phyloP scores from a whole-genome alignment of 2,113 vertebrate genomes.

The Ceyx cyanopectus region DNA sequence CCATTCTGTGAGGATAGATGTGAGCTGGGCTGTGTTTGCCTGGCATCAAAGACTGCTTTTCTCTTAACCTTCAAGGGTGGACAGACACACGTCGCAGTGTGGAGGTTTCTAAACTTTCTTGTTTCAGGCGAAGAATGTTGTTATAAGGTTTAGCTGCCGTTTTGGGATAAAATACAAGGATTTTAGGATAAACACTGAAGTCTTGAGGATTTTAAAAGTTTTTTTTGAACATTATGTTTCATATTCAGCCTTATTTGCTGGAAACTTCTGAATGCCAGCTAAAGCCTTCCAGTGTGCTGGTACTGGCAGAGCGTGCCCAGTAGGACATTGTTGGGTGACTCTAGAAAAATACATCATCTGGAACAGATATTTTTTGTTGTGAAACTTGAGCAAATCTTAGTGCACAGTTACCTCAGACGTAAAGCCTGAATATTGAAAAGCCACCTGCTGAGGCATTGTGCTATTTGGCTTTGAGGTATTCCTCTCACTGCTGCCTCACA shows the following conservation, averaged over 20 bases:
- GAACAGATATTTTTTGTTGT: neutral
- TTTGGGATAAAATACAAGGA: neutral
- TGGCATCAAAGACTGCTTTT: neutral
- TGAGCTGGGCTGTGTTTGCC: neutral
- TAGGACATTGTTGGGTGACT: accelerated
- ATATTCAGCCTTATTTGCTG: neutral
- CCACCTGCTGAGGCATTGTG: neutral
- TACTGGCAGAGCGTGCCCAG: neutral
- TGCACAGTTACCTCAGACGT: neutral
- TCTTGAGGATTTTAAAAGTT: neutral
- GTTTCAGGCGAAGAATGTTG: neutral
- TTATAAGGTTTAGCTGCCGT: neutral
- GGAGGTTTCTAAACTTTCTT: neutral
- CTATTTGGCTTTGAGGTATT: neutral
- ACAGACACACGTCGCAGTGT: accelerated
- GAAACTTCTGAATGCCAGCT: neutral
- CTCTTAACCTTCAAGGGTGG: neutral
- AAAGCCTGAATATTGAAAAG: neutral
- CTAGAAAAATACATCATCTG: neutral
- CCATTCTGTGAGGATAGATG: accelerated
- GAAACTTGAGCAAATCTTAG: neutral
- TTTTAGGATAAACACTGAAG: neutral
- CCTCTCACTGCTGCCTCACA: neutral
- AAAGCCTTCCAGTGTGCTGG: neutral
- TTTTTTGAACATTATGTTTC: neutral